Evolutionary conservation across 1,140 invertebrate species (phyloP), one percentile per base, ranked within the genome.

Genomic region (Tetramorium alpestre): DNA sequence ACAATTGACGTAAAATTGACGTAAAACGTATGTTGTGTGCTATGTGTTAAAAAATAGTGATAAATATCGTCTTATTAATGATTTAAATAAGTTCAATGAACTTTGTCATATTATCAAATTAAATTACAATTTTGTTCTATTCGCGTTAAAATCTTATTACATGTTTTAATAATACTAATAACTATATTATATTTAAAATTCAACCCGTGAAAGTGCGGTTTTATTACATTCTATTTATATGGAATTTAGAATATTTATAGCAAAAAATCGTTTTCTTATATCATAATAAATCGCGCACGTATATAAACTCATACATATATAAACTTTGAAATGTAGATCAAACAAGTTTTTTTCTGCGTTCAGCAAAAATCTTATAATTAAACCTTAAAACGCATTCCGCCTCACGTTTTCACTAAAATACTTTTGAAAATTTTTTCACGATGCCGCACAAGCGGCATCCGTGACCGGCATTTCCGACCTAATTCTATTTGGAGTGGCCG

Each of bases 401-500:
- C 58, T 78, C 16, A 64, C 25, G 65, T 69, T 81, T 75, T 69
- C 8, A n/a, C 3, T 38, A 47, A 73, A 58, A 73, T 58, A 47
- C 13, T 82, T 22, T 33, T 22, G 1, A 73, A 73, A 22, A 60
- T 22, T 73, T 73, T 81, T 82, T 73, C 13, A 7, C 41, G 49
- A 44, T 56, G 64, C 7, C 38, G 41, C 25, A 72, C 10, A 82
- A 41, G 51, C 41, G 54, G 54, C 69, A 75, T 44, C 51, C 56
- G 65, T 75, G 69, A 73, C 69, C 67, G 54, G 51, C 28, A 75
- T 84, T 75, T 84, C 54, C 69, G 80, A 84, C 41, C 80, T 60
- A 41, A 84, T 84, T 84, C 41, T 73, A 58, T 51, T 75, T 44
- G 69, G 25, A 33, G 28, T 47, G 33, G n/a, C 18, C 67, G 69